Base-by-base conservation (phyloP, 2,888 invertebrate species). In the Protophormia terraenovae region DNA sequence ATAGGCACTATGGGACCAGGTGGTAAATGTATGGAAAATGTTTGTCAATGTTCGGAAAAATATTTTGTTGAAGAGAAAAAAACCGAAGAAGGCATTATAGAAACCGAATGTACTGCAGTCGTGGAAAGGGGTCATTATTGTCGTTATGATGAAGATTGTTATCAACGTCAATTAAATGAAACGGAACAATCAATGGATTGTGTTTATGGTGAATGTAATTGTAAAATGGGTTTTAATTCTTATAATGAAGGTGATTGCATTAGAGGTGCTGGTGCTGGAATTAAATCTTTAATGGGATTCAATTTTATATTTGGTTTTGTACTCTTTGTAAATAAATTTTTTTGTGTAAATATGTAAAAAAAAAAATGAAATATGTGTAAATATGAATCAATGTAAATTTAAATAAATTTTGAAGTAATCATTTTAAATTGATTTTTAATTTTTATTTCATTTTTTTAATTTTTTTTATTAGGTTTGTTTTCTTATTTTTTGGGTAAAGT, bases 141-240 rank as follows among this genome's bases (percentile, higher is more conserved):
- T 47, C 88, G 83, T 3, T 83, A 79, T 27, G 62, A 88, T 38
- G 82, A 69, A 10, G 89, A 90, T 66, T 90, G 90, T 14, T 87
- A 89, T 53, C 87, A 88, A n/a, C 86, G 73, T 12, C 87, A 88
- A 24, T 41, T 86, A 14, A 24, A 81, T 5, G 75, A 83, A 35
- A 32, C 69, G 19, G 80, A 88, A 5, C 89, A 89, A 35, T 78
- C 87, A 5, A 87, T 90, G 90, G 73, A 85, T 29, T 90, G 90
- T 69, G 53, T 62, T 67, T 87, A 87, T 24, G 88, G 89, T 16
- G 90, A 90, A 84, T 90, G 90, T 71, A 76, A 79, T 45, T 90
- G 90, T 69, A 87, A 86, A 3, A 0, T 8, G n/a, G 89, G 88
- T 27, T 88, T 67, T 19, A 60, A 82, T 27, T 86, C 88, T 2